phyloP scores from a whole-genome alignment of 2,888 invertebrate species.

The Tetropium fuscum region DNA sequence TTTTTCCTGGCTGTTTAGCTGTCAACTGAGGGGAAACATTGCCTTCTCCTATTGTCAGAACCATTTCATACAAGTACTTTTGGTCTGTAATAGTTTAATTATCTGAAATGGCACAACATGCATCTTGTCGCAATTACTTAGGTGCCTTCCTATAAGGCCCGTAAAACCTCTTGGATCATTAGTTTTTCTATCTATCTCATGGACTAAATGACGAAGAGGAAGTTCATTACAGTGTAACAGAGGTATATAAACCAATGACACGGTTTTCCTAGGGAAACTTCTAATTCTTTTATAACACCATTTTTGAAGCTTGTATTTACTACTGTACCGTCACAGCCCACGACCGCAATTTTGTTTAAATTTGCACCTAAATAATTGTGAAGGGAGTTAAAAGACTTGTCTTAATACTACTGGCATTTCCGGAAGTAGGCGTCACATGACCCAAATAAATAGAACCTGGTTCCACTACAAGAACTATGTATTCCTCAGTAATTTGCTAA shows the following conservation, averaged over 20 bases:
- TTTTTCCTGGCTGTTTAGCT: constrained; percentile 14
- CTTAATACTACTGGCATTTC: constrained; percentile 5
- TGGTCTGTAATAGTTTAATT: neutral
- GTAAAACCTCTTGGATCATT: neutral
- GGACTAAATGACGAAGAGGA: constrained; percentile 4
- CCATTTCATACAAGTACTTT: neutral
- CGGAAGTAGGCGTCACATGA: constrained; percentile 1
- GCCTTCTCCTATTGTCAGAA: too few relatives aligned
- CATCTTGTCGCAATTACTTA: neutral
- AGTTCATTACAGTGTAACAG: neutral
- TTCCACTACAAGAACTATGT: neutral
- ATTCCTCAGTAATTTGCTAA: neutral
- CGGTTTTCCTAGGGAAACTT: neutral
- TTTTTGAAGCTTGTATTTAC: constrained; percentile 9
- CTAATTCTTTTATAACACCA: constrained; percentile 1
- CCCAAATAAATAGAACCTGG: neutral
- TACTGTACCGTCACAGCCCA: constrained; percentile 11
- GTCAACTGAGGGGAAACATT: neutral
- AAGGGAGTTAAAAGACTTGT: constrained; percentile 4
- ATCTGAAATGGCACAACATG: neutral
- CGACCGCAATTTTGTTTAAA: neutral
- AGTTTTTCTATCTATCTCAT: neutral
- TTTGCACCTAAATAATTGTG: neutral
- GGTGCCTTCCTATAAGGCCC: neutral
- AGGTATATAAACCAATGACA: constrained; percentile 1